These are phyloP conservation scores for Cichladusa arquata DNA, from an alignment of 2,113 vertebrate species.

Conservation along the genomic window DNA sequence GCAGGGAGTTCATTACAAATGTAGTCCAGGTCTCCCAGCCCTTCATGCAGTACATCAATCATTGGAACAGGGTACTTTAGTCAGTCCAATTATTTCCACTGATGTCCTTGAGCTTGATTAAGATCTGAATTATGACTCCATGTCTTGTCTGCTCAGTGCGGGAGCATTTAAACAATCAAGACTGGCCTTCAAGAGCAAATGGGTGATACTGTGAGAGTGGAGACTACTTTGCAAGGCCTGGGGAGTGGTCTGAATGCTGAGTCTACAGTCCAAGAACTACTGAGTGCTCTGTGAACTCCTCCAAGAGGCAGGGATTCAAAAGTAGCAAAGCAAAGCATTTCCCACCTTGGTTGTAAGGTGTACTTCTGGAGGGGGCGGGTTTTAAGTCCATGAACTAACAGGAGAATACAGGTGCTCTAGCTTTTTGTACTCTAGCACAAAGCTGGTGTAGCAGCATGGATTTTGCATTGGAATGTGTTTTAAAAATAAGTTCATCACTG, in stretches of 20 bases:
- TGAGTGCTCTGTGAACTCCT: background rate
- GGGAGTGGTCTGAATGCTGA: background rate
- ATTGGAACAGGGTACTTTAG: background rate
- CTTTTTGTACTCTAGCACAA: no score
- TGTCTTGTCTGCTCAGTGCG: background rate
- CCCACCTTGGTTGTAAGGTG: background rate
- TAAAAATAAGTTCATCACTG: background rate
- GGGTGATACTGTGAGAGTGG: background rate
- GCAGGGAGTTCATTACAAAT: background rate
- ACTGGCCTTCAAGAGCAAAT: background rate
- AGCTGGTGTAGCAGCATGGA: background rate
- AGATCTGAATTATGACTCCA: background rate
- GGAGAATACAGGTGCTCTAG: background rate
- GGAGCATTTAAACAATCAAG: background rate
- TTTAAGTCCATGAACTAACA: background rate
- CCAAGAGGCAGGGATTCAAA: background rate
- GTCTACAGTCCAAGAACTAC: background rate
- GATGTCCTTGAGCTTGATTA: constrained; percentile 11
- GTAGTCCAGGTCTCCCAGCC: background rate
- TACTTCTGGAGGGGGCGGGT: background rate
- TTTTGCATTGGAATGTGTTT: background rate
- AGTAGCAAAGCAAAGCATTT: background rate
- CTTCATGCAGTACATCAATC: background rate
- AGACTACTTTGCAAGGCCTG: background rate
- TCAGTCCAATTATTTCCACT: constrained; percentile 13